Base-by-base conservation (phyloP, 2,797 vertebrate genomes). In the Sebastes ruberrimus region DNA sequence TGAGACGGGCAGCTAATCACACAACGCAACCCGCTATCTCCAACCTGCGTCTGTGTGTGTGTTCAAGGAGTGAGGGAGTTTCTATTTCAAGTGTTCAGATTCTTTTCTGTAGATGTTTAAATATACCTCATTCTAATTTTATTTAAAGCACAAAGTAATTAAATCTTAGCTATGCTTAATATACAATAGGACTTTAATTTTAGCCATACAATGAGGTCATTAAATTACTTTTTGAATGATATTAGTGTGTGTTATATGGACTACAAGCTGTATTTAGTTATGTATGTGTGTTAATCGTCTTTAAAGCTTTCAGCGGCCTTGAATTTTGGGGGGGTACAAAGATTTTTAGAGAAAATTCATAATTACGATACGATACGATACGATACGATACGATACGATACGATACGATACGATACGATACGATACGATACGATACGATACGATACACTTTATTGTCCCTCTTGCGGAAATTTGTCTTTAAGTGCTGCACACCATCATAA, bases 1-100 rank as follows among this genome's bases (percentile, higher is more conserved):
- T 20, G 90, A 95, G 88, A 93, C 25, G 5, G 22, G 25, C 88
- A 74, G 79, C 42, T 94, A 84, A 91, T 89, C 91, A 28, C 92
- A 78, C 7, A n/a, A 78, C 18, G 0, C 68, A 66, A 46, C 64
- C 38, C 27, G 6, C 42, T 70, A 63, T 86, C 83, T 81, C 22
- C 74, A 66, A 83, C 46, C 70, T 84, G 61, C 23, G 32, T 70
- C 42, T 71, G 27, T 46, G 68, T 28, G 67, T 53, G 42, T 63
- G 28, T 22, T 35, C 32, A 13, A 76, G 60, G 28, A 71, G 32
- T 38, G 67, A 69, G 52, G 49, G 6, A 59, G 27, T 4, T 7
- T 69, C 81, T 87, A 76, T 81, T 72, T 81, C n/a, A 25, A 60
- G 66, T 11, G 66, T 78, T 33, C n/a, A 28, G 22, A 38, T 67